Conservation (phyloP, 2,113 vertebrate genomes). For the Zosterops borbonicus region DNA sequence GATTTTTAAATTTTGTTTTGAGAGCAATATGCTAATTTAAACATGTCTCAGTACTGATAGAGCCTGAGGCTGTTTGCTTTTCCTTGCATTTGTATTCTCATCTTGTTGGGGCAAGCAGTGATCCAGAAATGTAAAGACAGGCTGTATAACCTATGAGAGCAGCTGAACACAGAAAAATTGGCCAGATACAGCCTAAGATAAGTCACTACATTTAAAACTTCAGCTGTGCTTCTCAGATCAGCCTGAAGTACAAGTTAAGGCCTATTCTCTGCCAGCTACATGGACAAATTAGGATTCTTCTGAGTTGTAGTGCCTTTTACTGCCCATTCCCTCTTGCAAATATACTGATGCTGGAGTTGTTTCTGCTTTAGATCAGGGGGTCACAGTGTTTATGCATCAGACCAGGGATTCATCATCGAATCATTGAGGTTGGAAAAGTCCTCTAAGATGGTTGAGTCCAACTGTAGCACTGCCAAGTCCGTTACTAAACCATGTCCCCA, state of each 20-base stretch:
- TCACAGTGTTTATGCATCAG: not conserved
- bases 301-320: not conserved
- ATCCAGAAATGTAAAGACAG: slow-evolving; percentile 7
- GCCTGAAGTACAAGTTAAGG: not conserved
- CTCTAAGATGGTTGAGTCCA: not conserved
- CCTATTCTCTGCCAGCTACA: not conserved
- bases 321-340: not conserved
- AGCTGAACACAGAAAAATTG: slow-evolving; percentile 18
- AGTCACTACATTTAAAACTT: not conserved
- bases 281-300: not conserved
- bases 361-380: not conserved
- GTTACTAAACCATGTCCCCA: not conserved
- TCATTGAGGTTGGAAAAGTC: not conserved
- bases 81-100: not conserved
- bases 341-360: not conserved
- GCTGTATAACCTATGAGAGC: not conserved
- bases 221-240: not conserved
- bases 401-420: not conserved
- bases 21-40: not conserved
- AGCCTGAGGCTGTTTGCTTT: slow-evolving; percentile 31
- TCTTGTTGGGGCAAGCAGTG: slow-evolving; percentile 4
- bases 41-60: not conserved
- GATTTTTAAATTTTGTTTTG: not conserved
- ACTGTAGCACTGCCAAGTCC: not conserved
- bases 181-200: not conserved